phyloP scores from a whole-genome alignment of 1,140 invertebrate species.

The Euglossa dilemma region DNA sequence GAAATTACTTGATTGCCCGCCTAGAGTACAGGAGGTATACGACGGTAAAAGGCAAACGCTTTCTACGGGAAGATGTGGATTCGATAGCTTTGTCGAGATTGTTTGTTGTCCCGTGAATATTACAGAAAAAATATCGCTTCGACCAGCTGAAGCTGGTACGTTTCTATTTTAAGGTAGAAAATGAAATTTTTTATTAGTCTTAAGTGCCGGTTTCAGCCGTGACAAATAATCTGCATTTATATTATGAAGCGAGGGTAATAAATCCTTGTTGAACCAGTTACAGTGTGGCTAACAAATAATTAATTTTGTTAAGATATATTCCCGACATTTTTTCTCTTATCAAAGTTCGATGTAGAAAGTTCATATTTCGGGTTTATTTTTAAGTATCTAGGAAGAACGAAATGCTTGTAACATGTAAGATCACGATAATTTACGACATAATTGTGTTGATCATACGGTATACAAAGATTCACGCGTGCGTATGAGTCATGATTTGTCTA shows the following conservation, averaged over 20 bases:
- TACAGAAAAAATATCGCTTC: neutral
- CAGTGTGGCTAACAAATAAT: neutral
- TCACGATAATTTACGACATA: slow-evolving; percentile 3
- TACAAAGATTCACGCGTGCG: neutral
- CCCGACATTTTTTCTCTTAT: neutral
- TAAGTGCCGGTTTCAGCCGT: no score
- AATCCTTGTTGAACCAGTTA: neutral
- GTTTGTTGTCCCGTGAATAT: slow-evolving; percentile 73
- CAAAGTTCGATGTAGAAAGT: neutral
- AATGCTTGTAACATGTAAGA: neutral
- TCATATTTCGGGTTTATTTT: neutral
- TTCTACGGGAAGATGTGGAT: slow-evolving; percentile 72
- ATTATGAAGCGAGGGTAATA: neutral
- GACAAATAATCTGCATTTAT: neutral
- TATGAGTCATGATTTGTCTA: neutral
- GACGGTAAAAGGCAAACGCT: slow-evolving; percentile 60
- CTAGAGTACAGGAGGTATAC: slow-evolving; percentile 65
- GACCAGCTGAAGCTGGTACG: slow-evolving; percentile 52
- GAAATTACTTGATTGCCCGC: slow-evolving; percentile 71
- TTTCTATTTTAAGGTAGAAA: neutral
- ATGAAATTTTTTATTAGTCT: no score
- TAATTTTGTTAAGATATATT: neutral
- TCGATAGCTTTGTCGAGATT: slow-evolving; percentile 68
- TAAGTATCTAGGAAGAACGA: neutral
- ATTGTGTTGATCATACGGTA: neutral